Base-by-base conservation (phyloP, 2,113 vertebrate species). In the Ictalurus punctatus region DNA sequence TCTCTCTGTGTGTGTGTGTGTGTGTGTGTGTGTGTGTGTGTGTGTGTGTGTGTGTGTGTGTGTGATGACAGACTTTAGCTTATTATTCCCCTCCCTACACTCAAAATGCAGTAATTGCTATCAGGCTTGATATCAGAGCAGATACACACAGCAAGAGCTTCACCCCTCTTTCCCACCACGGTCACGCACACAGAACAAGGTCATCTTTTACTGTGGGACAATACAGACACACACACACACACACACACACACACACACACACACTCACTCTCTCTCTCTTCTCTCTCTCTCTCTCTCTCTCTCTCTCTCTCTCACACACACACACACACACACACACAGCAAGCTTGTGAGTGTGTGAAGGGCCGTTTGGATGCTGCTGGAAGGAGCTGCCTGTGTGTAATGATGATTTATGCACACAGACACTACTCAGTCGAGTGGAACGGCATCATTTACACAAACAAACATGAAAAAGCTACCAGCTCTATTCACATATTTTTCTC, bases 401-500 rank as follows among this genome's bases (percentile, higher is more conserved):
- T 89, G 82, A 89, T 87, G 89, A 90, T 91, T 87, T 90, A 89
- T 89, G 87, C 73, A 89, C 84, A 84, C 40, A 83, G 73, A 90
- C 73, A 71, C 89, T 54, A 78, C 71, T 63, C 56, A 81, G 85
- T 81, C 74, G 16, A 85, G 87, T 48, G 65, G 80, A 89, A 90
- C 87, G 23, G 40, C 87, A 87, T 84, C 73, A 90, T 84, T 89
- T 91, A 86, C 84, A 81, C 61, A 86, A 90, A 90, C 86, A 91
- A 90, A 91, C 83, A 82, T 61, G 86, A 71, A 87, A 89, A 88
- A 85, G 21, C 71, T 40, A 63, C 83, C 63, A 37, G 61, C 69
- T 30, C 78, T 76, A 14, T 78, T 23, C 21, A 0, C 48, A n/a
- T 73, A 13, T 58, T 19, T 63, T 30, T 25, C 40, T 30, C 23